Base-by-base conservation (phyloP, 2,797 vertebrate species). In the Tapirus indicus region DNA sequence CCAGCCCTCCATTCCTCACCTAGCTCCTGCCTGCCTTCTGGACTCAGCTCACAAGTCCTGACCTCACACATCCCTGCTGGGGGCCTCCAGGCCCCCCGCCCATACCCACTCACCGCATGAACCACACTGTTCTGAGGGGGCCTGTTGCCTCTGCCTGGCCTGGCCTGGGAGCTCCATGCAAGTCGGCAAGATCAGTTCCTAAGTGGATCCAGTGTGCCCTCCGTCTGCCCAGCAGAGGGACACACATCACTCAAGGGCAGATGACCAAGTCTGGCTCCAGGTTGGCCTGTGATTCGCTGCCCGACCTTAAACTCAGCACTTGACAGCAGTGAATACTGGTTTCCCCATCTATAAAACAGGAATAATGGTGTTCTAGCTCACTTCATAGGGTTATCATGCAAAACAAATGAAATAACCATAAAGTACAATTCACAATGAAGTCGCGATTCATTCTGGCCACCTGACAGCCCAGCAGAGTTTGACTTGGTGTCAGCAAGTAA, bases 241-340 rank as follows among this genome's bases (percentile, higher is more conserved):
- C 4, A 4, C 16, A 5, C 0, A 0, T 41, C 13, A 41, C 35
- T 41, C 80, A 7, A 18, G 9, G 41, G 3, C 13, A 29, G 44
- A 29, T 0, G 7, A 21, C 38, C 5, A 0, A 17, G 6, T 56
- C 79, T 1, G 9, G 47, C 0, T 21, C 93, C 89, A 56, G 58
- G 66, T 20, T 3, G 1, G 87, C n/a, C 75, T 77, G 83, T 5
- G 9, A 14, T 9, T 3, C 3, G 12, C 60, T 1, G 10, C 23
- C 87, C 17, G 7, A 21, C n/a, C 14, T 47, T 27, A 25, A 23
- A 35, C 56, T 2, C 20, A 20, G 58, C 64, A 14, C 56, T 20
- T 2, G 29, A 75, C 0, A 1, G 87, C 54, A 60, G 27, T 14
- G 35, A 58, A 6, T 1, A 25, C 32, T 17, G n/a, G 56, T 4